phyloP scores from a whole-genome alignment of 1,140 invertebrate species.

The Proales similis region DNA sequence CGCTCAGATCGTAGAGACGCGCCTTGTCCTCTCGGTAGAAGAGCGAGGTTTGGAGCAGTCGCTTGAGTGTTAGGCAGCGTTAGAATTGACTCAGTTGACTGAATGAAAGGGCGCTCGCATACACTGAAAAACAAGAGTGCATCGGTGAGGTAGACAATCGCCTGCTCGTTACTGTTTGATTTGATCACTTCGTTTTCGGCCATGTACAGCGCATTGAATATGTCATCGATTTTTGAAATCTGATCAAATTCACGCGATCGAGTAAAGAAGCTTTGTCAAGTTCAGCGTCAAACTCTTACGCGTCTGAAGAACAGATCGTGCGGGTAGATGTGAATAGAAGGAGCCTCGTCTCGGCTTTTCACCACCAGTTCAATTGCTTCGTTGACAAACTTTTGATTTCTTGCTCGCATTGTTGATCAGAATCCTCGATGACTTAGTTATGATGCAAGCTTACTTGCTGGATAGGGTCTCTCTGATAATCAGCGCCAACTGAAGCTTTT shows the following conservation, averaged over 20 bases:
- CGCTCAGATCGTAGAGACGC: neutral
- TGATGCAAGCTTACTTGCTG: neutral
- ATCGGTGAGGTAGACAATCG: slow-evolving; percentile 34
- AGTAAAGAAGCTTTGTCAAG: neutral
- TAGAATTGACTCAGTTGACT: neutral
- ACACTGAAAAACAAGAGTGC: slow-evolving; percentile 17
- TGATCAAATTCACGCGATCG: neutral
- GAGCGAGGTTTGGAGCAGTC: slow-evolving; percentile 20
- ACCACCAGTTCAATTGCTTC: slow-evolving; percentile 5
- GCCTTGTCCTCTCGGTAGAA: slow-evolving; percentile 25
- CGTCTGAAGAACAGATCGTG: slow-evolving; percentile 24
- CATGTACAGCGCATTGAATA: slow-evolving; percentile 16
- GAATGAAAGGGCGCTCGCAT: neutral
- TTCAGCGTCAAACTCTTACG: neutral
- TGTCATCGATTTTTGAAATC: slow-evolving; percentile 34
- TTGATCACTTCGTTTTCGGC: slow-evolving; percentile 34
- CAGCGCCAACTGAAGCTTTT: slow-evolving; percentile 33
- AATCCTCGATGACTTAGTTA: neutral
- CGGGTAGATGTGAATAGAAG: slow-evolving; percentile 7
- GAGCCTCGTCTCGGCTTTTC: slow-evolving; percentile 15
- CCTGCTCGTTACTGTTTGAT: slow-evolving; percentile 23
- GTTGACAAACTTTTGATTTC: slow-evolving; percentile 33
- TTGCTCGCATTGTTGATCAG: neutral
- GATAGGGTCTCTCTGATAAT: slow-evolving; percentile 18
- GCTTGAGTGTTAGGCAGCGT: neutral